Evolutionary conservation across 2,797 vertebrate species (phyloP).

Genomic region (Channa striata): DNA sequence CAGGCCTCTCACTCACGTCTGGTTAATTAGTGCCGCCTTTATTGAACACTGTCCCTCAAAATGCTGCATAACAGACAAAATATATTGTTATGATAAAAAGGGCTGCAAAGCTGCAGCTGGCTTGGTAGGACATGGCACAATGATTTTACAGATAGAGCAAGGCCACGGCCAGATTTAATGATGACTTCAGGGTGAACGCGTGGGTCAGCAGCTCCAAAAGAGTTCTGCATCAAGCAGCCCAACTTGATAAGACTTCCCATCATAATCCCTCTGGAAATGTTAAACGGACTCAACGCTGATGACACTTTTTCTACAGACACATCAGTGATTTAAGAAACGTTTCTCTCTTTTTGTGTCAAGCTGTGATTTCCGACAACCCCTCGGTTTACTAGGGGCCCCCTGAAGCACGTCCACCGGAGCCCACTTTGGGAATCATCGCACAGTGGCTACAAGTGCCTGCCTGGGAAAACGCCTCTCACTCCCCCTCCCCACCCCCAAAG

Average conservation of each 20-base stretch:
- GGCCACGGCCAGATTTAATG: not conserved
- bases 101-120: not conserved
- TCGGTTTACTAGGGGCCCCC: conserved; percentile 13
- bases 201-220: not conserved
- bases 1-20: not conserved
- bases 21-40: not conserved
- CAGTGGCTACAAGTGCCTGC: conserved; percentile 35
- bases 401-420: conserved; percentile 36
- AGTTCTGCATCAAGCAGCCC: conserved; percentile 15
- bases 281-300: not conserved
- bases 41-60: no score
- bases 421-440: conserved; percentile 51
- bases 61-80: no score
- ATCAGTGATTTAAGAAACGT: not conserved
- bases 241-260: not conserved
- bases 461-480: conserved; percentile 64
- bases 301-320: not conserved
- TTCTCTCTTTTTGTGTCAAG: not conserved
- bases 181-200: not conserved
- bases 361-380: not conserved
- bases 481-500: conserved; percentile 34
- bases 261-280: conserved; percentile 4
- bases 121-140: not conserved
- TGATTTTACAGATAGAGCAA: not conserved
- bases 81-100: no score